Evolutionary conservation across 2,113 vertebrate genomes (phyloP), one percentile per base, ranked within the genome.

Genomic region (Sapayoa aenigma): DNA sequence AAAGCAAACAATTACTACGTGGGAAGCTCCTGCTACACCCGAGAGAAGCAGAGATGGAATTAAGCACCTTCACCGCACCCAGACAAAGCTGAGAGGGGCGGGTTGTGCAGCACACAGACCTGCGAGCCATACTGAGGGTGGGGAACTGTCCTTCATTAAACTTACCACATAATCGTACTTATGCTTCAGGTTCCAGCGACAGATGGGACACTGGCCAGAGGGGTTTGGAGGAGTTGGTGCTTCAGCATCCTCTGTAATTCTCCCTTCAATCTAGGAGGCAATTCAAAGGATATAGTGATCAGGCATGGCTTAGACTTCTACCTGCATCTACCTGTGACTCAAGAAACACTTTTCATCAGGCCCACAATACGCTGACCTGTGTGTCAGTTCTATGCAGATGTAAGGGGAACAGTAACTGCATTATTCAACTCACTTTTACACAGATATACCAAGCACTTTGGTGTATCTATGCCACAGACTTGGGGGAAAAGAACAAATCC

Each of bases 111-210:
- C 23, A n/a, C 1, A 1, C 3, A 56, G 68, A 80, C 41, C 4
- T n/a, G 14, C 90, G 5, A 50, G 68, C 67, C 67, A 1, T 20
- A 22, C 42, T 65, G 42, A 73, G 52, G 39, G 49, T 5, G 15
- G n/a, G 37, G 14, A 95, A 25, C 14, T 47, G 37, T 83, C 30
- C 62, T 74, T 59, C 44, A 39, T 46, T 41, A 58, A 56, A 98
- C 98, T 98, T 96, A 99, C 99, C 92, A 98, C 98, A 68, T 99
- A 99, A 94, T 89, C 68, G 1, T 99, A 99, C 92, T 99, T 99
- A 95, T 99, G 96, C 93, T 99, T 99, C 89, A 99, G 98, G 96
- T 99, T 99, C 99, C 99, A 99, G 66, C 98, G 98, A 96, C 99
- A 99, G 96, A 99, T 99, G 10, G 99, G 99, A 92, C 99, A 99